phyloP scores from a whole-genome alignment of 1,140 invertebrate species.

The Holotrichia oblita region DNA sequence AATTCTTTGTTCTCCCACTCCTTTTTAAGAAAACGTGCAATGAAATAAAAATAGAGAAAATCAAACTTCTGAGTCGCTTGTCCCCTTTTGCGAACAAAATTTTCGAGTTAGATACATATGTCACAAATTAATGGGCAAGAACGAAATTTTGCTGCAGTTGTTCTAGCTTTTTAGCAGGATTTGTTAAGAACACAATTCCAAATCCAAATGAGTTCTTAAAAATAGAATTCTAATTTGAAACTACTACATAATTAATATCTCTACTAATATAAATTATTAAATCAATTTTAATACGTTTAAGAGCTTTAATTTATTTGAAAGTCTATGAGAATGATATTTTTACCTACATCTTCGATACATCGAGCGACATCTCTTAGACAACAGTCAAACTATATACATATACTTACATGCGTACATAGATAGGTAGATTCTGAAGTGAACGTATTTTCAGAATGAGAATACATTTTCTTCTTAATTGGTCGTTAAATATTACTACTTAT shows the following conservation, averaged over 20 bases:
- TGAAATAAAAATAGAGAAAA: no score
- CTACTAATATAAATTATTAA: not conserved
- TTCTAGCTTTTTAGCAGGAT: no score
- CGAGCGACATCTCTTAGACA: not conserved
- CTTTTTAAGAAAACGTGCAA: no score
- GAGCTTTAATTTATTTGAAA: not conserved
- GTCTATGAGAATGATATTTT: not conserved
- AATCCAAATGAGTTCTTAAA: no score
- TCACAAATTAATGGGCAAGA: no score
- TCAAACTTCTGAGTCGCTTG: no score
- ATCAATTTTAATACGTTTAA: not conserved
- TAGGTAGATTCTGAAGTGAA: not conserved
- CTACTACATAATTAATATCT: not conserved
- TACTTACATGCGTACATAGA: not conserved
- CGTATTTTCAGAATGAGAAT: not conserved
- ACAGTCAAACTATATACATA: not conserved
- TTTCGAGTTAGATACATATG: no score
- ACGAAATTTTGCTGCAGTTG: no score
- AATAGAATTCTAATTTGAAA: no score
- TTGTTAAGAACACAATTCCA: no score
- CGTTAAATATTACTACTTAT: not conserved
- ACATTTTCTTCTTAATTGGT: not conserved
- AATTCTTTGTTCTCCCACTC: no score
- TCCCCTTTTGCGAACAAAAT: no score
- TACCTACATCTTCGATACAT: not conserved